A percentile compares a stretch with the other conserved stretches of the same genome.
phyloP scores from a whole-genome alignment of 2,888 invertebrate genomes.

The Yponomeuta malinellus region DNA sequence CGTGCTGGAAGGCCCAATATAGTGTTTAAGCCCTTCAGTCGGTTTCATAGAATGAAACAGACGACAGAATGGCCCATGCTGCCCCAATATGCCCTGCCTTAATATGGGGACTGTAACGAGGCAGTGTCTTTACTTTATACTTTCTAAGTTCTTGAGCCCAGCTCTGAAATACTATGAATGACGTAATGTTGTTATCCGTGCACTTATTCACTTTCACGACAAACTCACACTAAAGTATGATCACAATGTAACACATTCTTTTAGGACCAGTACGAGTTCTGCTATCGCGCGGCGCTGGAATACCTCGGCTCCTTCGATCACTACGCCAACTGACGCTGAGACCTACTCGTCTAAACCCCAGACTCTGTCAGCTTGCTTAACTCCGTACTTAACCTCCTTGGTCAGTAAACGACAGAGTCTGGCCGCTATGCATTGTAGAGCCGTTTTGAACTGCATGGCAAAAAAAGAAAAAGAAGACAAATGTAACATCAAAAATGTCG shows the following conservation, averaged over 20 bases:
- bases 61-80: no score
- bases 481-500: not conserved
- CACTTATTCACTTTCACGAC: not conserved
- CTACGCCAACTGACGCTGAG: constrained; percentile 87
- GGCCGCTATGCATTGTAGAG: not conserved
- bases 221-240: not conserved
- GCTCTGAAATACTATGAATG: no score
- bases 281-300: constrained; percentile 98
- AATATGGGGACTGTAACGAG: no score
- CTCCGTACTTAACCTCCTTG: constrained; percentile 41
- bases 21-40: no score
- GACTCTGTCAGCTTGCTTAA: constrained; percentile 26
- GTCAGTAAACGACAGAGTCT: not conserved
- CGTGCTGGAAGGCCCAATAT: no score
- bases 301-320: constrained; percentile 99
- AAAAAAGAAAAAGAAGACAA: not conserved
- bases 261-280: constrained; percentile 99
- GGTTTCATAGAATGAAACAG: no score
- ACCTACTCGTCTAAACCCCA: constrained; percentile 56
- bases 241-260: constrained; percentile 17
- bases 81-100: no score
- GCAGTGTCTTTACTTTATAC: no score
- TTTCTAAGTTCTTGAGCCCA: no score
- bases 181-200: no score
- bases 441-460: not conserved